Base-by-base conservation (phyloP, 2,113 vertebrate species). In the Saccopteryx leptura region DNA sequence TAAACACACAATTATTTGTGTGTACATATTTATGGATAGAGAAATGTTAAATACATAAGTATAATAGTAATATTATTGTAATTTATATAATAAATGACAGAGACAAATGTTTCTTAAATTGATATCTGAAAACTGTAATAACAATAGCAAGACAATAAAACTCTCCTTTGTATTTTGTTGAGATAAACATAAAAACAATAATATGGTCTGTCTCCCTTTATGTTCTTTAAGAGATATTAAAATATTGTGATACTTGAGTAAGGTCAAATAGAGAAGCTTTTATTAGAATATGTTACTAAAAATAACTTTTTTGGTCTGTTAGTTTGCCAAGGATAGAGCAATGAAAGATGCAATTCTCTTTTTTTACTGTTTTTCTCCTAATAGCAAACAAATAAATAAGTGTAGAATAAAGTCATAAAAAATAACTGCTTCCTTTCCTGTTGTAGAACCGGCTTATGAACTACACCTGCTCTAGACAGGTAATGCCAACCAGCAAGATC, bases 401-500 rank as follows among this genome's bases (percentile, higher is more conserved):
- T 80, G 71, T 46, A 50, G 39, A 76, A 71, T 84, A 39, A 91
- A 80, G 39, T 39, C 60, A 65, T 90, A 24, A 88, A 89, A 60
- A 88, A 60, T 60, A 31, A 76, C 66, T 65, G 13, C 11, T 81
- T 10, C 11, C 2, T 76, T 81, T 85, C n/a, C 5, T 94, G 39
- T 96, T 94, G 90, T 31, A 96, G 96, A 84, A 56, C 17, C 87
- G 78, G 58, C 82, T 96, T 61, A 91, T 96, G 92, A 89, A 88
- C 74, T 91, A 89, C 2, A 86, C 14, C 71, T 95, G 90, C 46
- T 96, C 90, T 60, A 78, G 89, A 60, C 79, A 93, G 68, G 28
- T 48, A 48, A 4, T 50, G 5, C 52, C 72, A 15, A 72, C 96
- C 46, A 82, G 83, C 28, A 97, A 81, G 85, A 54, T 93, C 28